Base-by-base conservation (phyloP, 2,888 invertebrate genomes). In the Branchellion lobata region DNA sequence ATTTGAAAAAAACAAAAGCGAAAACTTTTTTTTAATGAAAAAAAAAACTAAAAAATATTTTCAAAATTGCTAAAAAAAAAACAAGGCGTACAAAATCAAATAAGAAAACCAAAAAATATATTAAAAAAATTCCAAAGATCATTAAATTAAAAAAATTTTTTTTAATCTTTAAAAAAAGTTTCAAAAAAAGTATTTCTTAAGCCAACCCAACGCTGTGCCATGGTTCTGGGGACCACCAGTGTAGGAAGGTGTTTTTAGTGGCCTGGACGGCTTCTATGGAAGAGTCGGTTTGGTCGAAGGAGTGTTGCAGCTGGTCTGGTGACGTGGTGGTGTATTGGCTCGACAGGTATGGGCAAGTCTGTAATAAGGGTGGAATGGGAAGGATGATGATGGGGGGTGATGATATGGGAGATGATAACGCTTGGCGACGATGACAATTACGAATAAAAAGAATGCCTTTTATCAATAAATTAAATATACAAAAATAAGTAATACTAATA, bases 261-360 rank as follows among this genome's bases (percentile, higher is more conserved):
- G n/a, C n/a, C n/a, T n/a, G n/a, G n/a, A 14, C 33, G n/a, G 21
- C 24, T n/a, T 18, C 2, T 24, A 77, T 11, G 14, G 34, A n/a
- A 0, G 2, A 31, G 36, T 77, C 65, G 0, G 77, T 65, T 24
- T 77, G 65, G 29, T 65, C 77, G 65, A 57, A 77, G 2, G 53
- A 33, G 31, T 65, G 14, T 31, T 77, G 77, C 11, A 77, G 77
- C n/a, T 61, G 33, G 77, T 77, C 77, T 29, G 77, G 65, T 34
- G 33, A n/a, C 11, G 24, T 34, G n/a, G 33, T 27, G 1, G 65
- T 27, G n/a, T 34, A 24, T 21, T 27, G 21, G 65, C 34, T 77
- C 40, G 77, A 29, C 31, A 65, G 8, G 36, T 77, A 65, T 21
- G 57, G 77, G 21, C 77, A 77, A 1, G 65, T 53, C 77, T 77